These are phyloP conservation scores for Zapus hudsonius DNA, from an alignment of 2,113 vertebrate species.

Conservation along the genomic window DNA sequence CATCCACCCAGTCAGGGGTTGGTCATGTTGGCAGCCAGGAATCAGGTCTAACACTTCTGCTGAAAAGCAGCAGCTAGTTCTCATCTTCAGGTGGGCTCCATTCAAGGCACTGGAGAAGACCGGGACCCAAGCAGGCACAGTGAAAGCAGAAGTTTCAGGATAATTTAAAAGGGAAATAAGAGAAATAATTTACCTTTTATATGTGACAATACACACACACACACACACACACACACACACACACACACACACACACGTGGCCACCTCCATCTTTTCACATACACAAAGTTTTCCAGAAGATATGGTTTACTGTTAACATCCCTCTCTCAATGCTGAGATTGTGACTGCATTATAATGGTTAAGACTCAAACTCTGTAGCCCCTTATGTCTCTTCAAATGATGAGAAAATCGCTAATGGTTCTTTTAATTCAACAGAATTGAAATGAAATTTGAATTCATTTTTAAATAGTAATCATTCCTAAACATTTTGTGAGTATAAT, in stretches of 20 bases:
- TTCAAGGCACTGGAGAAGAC: background rate
- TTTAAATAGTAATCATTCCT: no score
- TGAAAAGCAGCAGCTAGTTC: background rate
- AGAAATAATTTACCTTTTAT: no score
- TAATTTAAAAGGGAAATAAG: no score
- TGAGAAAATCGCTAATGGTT: background rate
- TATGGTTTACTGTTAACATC: background rate
- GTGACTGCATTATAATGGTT: background rate
- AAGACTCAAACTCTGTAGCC: background rate
- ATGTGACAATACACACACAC: no score
- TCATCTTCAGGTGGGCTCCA: background rate
- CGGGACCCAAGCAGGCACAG: background rate
- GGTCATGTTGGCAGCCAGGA: no score
- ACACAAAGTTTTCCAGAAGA: background rate
- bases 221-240: background rate
- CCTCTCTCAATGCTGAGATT: background rate
- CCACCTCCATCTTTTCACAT: background rate
- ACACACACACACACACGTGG: background rate
- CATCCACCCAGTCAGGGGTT: no score
- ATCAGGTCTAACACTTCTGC: rapidly evolving
- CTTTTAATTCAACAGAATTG: conserved; percentile 23
- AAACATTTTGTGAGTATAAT: background rate
- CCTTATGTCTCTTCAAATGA: background rate
- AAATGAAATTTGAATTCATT: no score
- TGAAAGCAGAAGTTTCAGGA: background rate